Conservation (phyloP, 2,113 vertebrate species). For the Prolemur simus region DNA sequence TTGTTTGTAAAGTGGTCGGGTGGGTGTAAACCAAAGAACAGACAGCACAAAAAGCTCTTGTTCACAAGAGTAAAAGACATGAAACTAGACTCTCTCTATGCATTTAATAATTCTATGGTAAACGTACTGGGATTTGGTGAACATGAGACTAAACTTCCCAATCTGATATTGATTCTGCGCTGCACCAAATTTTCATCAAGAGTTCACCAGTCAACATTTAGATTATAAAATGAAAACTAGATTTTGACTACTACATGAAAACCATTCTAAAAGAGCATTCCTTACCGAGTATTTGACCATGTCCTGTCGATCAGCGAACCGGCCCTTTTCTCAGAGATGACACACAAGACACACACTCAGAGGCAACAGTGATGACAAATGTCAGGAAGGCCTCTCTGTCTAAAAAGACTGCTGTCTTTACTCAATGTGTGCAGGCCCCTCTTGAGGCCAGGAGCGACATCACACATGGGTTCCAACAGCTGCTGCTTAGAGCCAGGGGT, state of each 20-base stretch:
- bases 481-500: not conserved
- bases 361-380: not conserved
- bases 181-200: not conserved
- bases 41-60: slow-evolving; percentile 16
- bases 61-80: slow-evolving; percentile 21
- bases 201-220: not conserved
- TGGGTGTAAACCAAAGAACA: not conserved
- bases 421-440: not conserved
- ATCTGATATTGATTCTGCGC: not conserved
- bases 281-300: not conserved
- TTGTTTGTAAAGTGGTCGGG: slow-evolving; percentile 42
- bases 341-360: not conserved
- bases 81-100: not conserved
- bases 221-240: not conserved
- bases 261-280: not conserved
- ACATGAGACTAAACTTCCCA: not conserved
- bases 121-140: not conserved
- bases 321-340: not conserved
- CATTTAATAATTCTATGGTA: not conserved
- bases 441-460: not conserved
- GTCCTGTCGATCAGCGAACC: not conserved
- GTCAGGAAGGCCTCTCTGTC: not conserved
- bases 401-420: not conserved
- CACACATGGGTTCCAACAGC: not conserved
- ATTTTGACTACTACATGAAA: not conserved